Evolutionary conservation across 2,797 vertebrate species (phyloP), one percentile per base, ranked within the genome.

Genomic region (Leptodactylus fallax): DNA sequence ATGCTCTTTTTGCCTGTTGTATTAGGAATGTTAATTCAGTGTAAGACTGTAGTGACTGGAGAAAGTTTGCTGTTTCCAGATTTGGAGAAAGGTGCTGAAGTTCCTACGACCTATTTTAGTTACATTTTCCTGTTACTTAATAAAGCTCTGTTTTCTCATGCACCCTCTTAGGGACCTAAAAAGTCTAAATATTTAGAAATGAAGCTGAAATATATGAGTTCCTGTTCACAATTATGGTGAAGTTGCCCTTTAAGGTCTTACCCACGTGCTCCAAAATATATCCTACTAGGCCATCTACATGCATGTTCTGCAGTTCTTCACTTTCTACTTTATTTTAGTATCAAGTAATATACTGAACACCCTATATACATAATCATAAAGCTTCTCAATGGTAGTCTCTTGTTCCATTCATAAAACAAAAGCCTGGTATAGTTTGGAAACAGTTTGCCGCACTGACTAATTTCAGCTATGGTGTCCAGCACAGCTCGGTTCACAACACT

Each of bases 401-500:
- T 61, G 60, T 61, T 61, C 13, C 19, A n/a, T 21, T 65, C 61
- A 65, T 65, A 23, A 17, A 83, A 85, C 7, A 19, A 12, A 77
- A 85, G 27, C 36, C 13, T 63, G 60, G 3, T n/a, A 7, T 27
- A 76, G 58, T 78, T 85, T 77, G 72, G 77, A 78, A 85, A 51
- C 13, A 25, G 7, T 78, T 65, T 65, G 36, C 8, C 45, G 45
- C 13, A n/a, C n/a, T 7, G 58, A 78, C 76, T 85, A 17, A 53
- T 85, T 78, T 85, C 23, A 49, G 77, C 58, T 77, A 51, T 49
- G 74, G 72, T 69, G 81, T 79, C 80, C 86, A 19, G 23, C 71
- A 58, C 56, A 83, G 69, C 71, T 83, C 80, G n/a, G 58, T 55
- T 72, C 67, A 87, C 58, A 87, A 82, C 56, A 79, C 13, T 83